Base-by-base conservation (phyloP, 2,797 vertebrate species). In the Onychomys leucogaster region DNA sequence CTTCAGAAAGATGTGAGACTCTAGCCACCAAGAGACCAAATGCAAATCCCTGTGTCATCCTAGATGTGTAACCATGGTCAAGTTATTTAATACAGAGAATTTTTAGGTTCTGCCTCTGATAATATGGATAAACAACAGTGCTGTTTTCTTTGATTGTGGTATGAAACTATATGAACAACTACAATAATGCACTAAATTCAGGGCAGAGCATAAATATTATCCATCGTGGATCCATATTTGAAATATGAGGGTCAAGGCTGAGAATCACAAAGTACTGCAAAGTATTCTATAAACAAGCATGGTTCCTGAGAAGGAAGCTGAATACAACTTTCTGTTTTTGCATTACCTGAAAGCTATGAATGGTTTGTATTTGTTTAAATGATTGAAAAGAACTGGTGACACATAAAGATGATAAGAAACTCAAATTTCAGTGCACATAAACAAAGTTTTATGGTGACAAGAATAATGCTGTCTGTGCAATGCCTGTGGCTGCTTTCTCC, bases 361-460 rank as follows among this genome's bases (percentile, higher is more conserved):
- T 52, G 14, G 1, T 17, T 65, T 82, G 78, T 41, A 46, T 32
- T 43, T 80, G 75, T 96, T 76, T 41, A 49, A 94, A 43, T 63
- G 55, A 32, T 84, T 67, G 32, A 59, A 59, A 92, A 43, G 37
- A 85, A 76, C 43, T 49, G 27, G 13, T 75, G 41, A 73, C 55
- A 78, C 5, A 14, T 55, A 43, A 95, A 94, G 85, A 84, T 71
- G 5, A 65, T 19, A 91, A 32, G 21, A 85, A 92, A 94, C 61
- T 81, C 82, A 92, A 76, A 67, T 81, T 57, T 32, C 37, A 76
- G 9, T 21, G 61, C 73, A 6, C 2, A 63, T 52, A 57, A 75
- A 67, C 61, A 49, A 81, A 77, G 65, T 21, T 61, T 37, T 61
- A 52, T 49, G 93, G 55, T 52, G 82, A 89, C 46, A 27, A 13